Percentiles rank a stretch among this genome's conserved stretches.
phyloP scores from a whole-genome alignment of 2,113 vertebrate genomes.

The Leuciscus idus region DNA sequence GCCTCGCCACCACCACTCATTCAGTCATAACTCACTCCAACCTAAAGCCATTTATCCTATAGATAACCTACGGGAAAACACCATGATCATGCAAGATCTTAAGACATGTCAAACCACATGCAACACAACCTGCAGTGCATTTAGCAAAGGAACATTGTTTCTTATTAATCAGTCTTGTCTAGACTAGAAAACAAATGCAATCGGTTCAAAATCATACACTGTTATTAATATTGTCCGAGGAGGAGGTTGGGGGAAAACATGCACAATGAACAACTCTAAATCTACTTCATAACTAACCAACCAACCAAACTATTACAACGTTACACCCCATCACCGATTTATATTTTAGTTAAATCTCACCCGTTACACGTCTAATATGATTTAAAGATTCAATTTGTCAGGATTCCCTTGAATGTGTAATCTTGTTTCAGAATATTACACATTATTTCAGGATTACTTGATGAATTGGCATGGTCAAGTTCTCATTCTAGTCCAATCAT shows the following conservation, averaged over 20 bases:
- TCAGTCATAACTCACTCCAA: constrained; percentile 10
- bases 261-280: not conserved
- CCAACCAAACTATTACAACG: constrained; percentile 8
- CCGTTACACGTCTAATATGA: not conserved
- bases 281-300: not conserved
- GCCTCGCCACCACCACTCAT: not conserved
- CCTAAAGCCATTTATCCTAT: not conserved
- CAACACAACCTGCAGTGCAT: not conserved
- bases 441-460: not conserved
- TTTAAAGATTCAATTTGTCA: not conserved
- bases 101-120: not conserved
- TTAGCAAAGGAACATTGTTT: not conserved
- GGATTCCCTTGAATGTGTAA: not conserved
- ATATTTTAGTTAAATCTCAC: not conserved
- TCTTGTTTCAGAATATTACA: not conserved
- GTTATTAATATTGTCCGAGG: not conserved
- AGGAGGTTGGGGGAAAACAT: not conserved
- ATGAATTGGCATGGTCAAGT: constrained; percentile 6
- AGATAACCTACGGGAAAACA: not conserved
- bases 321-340: constrained; percentile 10
- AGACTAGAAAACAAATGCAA: not conserved
- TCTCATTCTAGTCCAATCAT: not conserved
- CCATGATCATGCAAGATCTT: not conserved
- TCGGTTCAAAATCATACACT: not conserved
- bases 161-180: not conserved